Evolutionary conservation across 2,797 vertebrate species (phyloP).

Genomic region (Bovichtus variegatus): DNA sequence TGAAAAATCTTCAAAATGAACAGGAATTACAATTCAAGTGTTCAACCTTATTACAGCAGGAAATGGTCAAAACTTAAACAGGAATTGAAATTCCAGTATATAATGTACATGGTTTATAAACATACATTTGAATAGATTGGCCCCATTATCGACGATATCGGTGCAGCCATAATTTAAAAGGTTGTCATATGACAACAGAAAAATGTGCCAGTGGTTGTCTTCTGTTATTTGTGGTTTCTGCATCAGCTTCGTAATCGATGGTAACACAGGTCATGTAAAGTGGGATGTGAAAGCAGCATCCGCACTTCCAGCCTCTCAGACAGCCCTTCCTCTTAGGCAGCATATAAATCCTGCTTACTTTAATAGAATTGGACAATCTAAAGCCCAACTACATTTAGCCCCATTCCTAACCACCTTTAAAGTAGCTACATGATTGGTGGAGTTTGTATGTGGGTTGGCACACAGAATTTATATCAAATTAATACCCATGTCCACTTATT

Average conservation of each 20-base stretch:
- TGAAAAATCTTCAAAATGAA: too few relatives aligned
- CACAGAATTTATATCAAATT: neutral
- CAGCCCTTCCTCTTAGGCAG: constrained; percentile 2
- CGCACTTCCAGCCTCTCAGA: neutral
- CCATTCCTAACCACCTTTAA: neutral
- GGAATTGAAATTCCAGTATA: too few relatives aligned
- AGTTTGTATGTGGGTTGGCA: neutral
- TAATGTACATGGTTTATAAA: too few relatives aligned
- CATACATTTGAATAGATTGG: too few relatives aligned
- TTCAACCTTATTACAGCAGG: too few relatives aligned
- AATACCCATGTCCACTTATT: neutral
- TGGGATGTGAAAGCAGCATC: constrained; percentile 1
- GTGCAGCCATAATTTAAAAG: neutral
- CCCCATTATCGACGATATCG: too few relatives aligned
- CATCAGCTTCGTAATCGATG: neutral
- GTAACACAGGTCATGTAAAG: neutral
- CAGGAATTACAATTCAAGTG: too few relatives aligned
- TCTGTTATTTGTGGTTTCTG: neutral
- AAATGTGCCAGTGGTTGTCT: neutral
- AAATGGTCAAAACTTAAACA: too few relatives aligned
- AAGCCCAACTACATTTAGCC: neutral
- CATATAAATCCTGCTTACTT: neutral
- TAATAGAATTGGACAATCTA: neutral
- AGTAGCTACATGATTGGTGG: neutral
- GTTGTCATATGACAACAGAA: constrained; percentile 2